Evolutionary conservation across 2,888 invertebrate genomes (phyloP), one percentile per base, ranked within the genome.

Genomic region (Parnassius smintheus): DNA sequence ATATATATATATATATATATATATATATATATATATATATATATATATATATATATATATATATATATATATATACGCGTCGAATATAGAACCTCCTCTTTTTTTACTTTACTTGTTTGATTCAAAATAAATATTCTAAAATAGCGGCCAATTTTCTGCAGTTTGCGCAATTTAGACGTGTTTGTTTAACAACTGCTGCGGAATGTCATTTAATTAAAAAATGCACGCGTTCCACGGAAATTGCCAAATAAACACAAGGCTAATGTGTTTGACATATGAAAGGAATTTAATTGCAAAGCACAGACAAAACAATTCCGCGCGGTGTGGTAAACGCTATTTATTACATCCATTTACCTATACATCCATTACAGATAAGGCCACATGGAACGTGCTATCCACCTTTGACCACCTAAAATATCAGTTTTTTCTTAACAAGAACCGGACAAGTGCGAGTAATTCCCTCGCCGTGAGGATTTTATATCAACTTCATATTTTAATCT

Each of bases 171-270:
- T 64, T 59, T 64, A 52, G 59, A 59, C 45, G 59, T 52, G 48
- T 52, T 64, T 56, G 46, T 51, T 51, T 45, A 49, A 42, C 13
- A 46, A 41, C 52, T 42, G 59, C 48, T 8, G 46, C 42, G 63
- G 63, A 52, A 59, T 64, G 63, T 59, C 59, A 52, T 59, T 64
- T 64, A 59, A 59, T 64, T 59, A 56, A 59, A 64, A 59, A 64
- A 64, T 56, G 51, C 59, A 59, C 63, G 63, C 48, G 50, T 64
- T 59, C 46, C 18, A 52, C 59, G 63, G 63, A 64, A 64, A 64
- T 64, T 64, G 52, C 59, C 63, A 64, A 64, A 64, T 59, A 52
- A 59, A 64, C 63, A 59, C 63, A 64, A 51, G 59, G 56, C 59
- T 59, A 64, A 59, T 64, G 59, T 59, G 42, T 59, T 56, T 64